These are phyloP conservation scores for Drosophila ogumai DNA, from an alignment of 1,140 invertebrate species.

Conservation along the genomic window DNA sequence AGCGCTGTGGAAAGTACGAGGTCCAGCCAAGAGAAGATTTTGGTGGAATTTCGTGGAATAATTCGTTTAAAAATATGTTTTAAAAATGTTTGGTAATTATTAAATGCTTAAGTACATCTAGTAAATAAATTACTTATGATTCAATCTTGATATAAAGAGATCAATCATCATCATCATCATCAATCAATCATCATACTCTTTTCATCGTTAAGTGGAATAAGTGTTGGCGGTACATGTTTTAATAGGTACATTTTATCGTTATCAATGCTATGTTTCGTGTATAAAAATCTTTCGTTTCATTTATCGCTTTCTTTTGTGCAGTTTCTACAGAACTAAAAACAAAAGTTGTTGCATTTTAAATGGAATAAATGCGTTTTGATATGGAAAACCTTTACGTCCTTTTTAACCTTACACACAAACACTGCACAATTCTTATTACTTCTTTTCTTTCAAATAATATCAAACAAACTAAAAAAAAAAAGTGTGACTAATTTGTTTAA, in stretches of 20 bases:
- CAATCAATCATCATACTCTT: constrained; percentile 72
- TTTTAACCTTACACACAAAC: constrained; percentile 13
- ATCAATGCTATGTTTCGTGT: constrained; percentile 22
- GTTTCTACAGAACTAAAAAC: constrained; percentile 41
- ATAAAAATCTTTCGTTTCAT: constrained; percentile 34
- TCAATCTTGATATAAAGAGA: constrained; percentile 42
- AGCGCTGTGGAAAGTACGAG: constrained; percentile 55
- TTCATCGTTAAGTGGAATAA: constrained; percentile 75
- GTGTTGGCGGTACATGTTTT: constrained; percentile 72
- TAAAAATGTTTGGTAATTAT: constrained; percentile 55
- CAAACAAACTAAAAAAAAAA: constrained; percentile 8
- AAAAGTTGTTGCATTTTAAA: constrained; percentile 72
- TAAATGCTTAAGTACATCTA: constrained; percentile 76
- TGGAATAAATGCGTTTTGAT: constrained; percentile 75
- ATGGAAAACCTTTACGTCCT: constrained; percentile 54
- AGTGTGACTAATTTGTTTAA: constrained; percentile 2
- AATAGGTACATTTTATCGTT: constrained; percentile 45
- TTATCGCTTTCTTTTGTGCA: constrained; percentile 45
- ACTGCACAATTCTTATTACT: constrained; percentile 30
- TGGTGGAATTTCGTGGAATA: constrained; percentile 32
- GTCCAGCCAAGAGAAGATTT: constrained; percentile 44
- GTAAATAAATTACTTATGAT: constrained; percentile 60
- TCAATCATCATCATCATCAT: constrained; percentile 13
- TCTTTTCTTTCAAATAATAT: constrained; percentile 14
- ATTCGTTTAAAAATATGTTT: constrained; percentile 36